These are phyloP conservation scores for Nemurella pictetii DNA, from an alignment of 2,888 invertebrate species.

Conservation along the genomic window DNA sequence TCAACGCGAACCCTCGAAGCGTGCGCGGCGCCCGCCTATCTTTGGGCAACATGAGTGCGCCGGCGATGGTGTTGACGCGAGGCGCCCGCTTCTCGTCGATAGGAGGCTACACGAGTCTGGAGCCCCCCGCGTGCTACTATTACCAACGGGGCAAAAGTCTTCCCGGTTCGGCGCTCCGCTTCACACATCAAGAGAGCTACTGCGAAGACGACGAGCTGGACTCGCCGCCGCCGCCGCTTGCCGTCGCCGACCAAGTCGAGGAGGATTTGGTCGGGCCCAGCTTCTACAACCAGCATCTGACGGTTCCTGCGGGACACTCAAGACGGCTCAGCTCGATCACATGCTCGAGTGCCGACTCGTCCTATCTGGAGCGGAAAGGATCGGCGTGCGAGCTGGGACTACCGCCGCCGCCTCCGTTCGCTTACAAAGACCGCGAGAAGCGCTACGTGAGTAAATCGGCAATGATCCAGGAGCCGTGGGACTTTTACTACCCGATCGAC, in stretches of 20 bases:
- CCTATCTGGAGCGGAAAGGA: conserved; percentile 78
- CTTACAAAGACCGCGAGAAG: conserved; percentile 26
- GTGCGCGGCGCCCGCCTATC: conserved; percentile 61
- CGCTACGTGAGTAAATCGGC: conserved; percentile 6
- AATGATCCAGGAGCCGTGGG: conserved; percentile 52
- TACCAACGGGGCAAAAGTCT: conserved; percentile 60
- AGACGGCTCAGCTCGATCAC: conserved; percentile 79
- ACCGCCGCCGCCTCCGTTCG: conserved; percentile 59
- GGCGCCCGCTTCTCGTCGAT: conserved; percentile 59
- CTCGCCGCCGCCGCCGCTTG: conserved; percentile 48
- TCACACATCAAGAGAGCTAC: conserved; percentile 53
- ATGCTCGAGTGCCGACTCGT: conserved; percentile 82
- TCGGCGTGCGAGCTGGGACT: conserved; percentile 77
- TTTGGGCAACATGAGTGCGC: conserved; percentile 68
- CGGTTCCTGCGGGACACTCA: conserved; percentile 37
- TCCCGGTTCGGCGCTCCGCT: conserved; percentile 62
- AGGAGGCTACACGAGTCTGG: conserved; percentile 59
- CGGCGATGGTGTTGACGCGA: conserved; percentile 55
- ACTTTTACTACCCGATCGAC: conserved; percentile 63
- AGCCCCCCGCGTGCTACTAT: conserved; percentile 36
- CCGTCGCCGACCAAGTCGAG: conserved; percentile 48
- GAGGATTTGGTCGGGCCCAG: conserved; percentile 38
- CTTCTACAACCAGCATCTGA: conserved; percentile 37
- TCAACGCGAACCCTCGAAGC: conserved; percentile 37
- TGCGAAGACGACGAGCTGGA: conserved; percentile 55